Base-by-base conservation (phyloP, 1,140 invertebrate species). In the Drosophila biarmipes region DNA sequence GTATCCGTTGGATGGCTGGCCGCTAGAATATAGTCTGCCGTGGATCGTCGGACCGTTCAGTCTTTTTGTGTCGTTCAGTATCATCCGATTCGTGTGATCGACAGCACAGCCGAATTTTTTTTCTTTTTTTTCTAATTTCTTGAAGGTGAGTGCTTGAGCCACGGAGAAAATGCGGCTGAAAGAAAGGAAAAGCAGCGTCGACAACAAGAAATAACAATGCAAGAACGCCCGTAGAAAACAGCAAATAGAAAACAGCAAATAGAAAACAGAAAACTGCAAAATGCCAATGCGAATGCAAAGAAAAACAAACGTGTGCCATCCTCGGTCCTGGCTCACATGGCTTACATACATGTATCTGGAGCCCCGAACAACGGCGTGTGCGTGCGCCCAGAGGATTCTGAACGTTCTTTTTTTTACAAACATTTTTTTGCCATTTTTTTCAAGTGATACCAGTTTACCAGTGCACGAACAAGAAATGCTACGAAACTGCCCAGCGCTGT, bases 31-130 rank as follows among this genome's bases (percentile, higher is more conserved):
- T 92, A 92, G 91, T 92, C 91, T 92, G 91, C 91, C 90, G 90
- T 92, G 80, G 90, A 85, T 92, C 90, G 91, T 92, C 91, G 91
- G 91, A 92, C 90, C 89, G 90, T 91, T 91, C 91, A 92, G 91
- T 92, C 84, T 85, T 87, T 82, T 91, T 85, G 82, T 89, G 78
- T 80, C 85, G 85, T 91, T 81, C 87, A 91, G 81, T 91, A 81
- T 75, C 75, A 78, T 82, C 84, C 90, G 86, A 89, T 79, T 82
- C 78, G 90, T 89, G 87, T 90, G 89, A 86, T 91, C 84, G 91
- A 80, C 81, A 80, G 80, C 87, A 90, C 74, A 78, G 90, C 80
- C 85, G 58, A 78, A 90, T 87, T 90, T 89, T 91, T 91, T 91
- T 90, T 71, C 57, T 91, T 82, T 90, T 91, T 89, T 91, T 92